Evolutionary conservation across 2,888 invertebrate species (phyloP).

Genomic region (Augochlorella aurata): DNA sequence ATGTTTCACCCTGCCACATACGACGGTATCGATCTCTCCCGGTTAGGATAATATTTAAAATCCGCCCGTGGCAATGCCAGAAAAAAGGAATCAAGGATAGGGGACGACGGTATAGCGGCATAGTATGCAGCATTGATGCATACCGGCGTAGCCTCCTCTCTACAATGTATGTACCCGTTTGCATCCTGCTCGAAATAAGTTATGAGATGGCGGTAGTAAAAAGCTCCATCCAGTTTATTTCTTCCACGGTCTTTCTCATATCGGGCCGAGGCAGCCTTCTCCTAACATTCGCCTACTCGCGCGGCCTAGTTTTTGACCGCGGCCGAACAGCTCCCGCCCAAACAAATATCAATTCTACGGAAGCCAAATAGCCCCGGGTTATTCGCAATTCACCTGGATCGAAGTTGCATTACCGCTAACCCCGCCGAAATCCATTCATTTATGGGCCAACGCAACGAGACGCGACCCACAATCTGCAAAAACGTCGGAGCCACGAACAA

Average conservation of each 20-base stretch:
- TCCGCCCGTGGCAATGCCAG: background rate
- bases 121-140: no score
- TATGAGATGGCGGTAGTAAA: slow-evolving; percentile 14
- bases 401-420: slow-evolving; percentile 26
- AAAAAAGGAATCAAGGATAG: slow-evolving; percentile 10
- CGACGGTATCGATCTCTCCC: background rate
- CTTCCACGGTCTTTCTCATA: slow-evolving; percentile 27
- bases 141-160: background rate
- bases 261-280: background rate
- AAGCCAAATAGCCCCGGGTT: slow-evolving; percentile 28
- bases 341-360: slow-evolving; percentile 34
- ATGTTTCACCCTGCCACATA: background rate
- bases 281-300: slow-evolving; percentile 14
- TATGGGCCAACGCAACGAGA: background rate
- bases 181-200: slow-evolving; percentile 16
- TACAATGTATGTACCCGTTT: background rate
- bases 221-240: slow-evolving; percentile 30
- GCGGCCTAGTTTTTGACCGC: slow-evolving; percentile 23
- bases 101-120: background rate
- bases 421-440: slow-evolving; percentile 19
- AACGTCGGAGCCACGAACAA: no score
- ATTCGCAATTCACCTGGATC: slow-evolving; percentile 33
- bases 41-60: slow-evolving; percentile 20
- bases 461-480: no score
- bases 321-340: slow-evolving; percentile 13